Evolutionary conservation across 2,888 invertebrate species (phyloP).

Genomic region (Callosobruchus maculatus): DNA sequence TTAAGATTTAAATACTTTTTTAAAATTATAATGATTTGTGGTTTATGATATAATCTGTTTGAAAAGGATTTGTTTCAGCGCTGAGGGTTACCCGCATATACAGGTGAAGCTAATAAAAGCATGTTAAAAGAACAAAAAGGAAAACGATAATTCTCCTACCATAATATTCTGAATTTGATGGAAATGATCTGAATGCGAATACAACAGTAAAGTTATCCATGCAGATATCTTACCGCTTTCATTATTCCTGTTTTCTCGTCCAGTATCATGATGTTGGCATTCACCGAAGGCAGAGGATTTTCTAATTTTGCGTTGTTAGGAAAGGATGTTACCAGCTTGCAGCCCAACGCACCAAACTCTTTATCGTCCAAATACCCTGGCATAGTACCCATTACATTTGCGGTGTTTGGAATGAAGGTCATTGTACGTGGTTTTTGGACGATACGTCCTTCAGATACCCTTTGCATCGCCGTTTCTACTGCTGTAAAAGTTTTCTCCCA

Average conservation of each 20-base stretch:
- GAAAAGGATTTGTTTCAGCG: too few relatives aligned
- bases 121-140: too few relatives aligned
- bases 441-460: constrained; percentile 35
- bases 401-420: constrained; percentile 19
- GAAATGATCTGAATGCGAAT: too few relatives aligned
- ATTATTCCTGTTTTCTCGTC: constrained; percentile 47
- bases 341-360: constrained; percentile 42
- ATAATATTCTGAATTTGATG: too few relatives aligned
- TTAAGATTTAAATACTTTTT: too few relatives aligned
- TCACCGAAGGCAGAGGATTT: constrained; percentile 45
- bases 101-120: too few relatives aligned
- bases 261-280: constrained; percentile 50
- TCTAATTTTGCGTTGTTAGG: constrained; percentile 38
- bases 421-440: constrained; percentile 41
- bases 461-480: constrained; percentile 46
- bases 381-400: constrained; percentile 46
- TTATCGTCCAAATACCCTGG: constrained; percentile 47
- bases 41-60: too few relatives aligned
- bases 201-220: neutral
- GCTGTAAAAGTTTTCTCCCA: constrained; percentile 48
- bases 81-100: too few relatives aligned
- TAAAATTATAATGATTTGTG: too few relatives aligned
- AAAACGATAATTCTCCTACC: too few relatives aligned
- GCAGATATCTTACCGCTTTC: constrained; percentile 40
- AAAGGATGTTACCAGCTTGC: constrained; percentile 52